Evolutionary conservation across 2,113 vertebrate species (phyloP).

Genomic region (Ptychochromis oligacanthus): DNA sequence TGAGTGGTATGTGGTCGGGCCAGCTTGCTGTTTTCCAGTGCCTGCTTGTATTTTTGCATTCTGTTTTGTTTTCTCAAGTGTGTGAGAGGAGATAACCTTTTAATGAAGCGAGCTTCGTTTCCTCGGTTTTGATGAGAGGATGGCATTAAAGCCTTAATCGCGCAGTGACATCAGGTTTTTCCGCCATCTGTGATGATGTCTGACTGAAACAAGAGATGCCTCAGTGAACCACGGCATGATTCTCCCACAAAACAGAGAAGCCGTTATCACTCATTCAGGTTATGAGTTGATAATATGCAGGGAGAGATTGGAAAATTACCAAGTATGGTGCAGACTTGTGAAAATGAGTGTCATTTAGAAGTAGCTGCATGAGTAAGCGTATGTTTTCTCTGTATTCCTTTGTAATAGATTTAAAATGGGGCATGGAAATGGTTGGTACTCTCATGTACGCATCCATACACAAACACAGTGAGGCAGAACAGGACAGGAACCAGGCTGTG

Average conservation of each 20-base stretch:
- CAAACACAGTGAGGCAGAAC: constrained; percentile 60
- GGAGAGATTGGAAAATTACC: constrained; percentile 14
- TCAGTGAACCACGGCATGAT: constrained; percentile 19
- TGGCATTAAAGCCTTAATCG: constrained; percentile 2
- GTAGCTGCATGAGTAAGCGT: constrained; percentile 17
- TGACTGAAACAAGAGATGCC: constrained; percentile 6
- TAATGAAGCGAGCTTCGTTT: constrained; percentile 51
- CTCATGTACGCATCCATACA: constrained; percentile 61
- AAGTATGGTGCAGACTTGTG: background rate
- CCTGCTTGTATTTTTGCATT: constrained; percentile 54
- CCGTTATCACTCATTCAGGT: background rate
- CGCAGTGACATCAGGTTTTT: constrained; percentile 6
- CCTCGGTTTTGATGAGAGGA: constrained; percentile 7
- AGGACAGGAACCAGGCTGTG: constrained; percentile 70
- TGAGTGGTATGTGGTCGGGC: constrained; percentile 69
- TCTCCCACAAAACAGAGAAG: constrained; percentile 16
- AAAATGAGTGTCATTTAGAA: constrained; percentile 21
- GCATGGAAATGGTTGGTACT: constrained; percentile 64
- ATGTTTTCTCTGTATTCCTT: constrained; percentile 51
- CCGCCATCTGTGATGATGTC: constrained; percentile 13
- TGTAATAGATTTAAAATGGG: constrained; percentile 58
- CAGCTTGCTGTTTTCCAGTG: constrained; percentile 62
- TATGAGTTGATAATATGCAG: background rate
- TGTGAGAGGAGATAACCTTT: constrained; percentile 61
- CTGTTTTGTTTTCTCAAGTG: constrained; percentile 40